phyloP scores from a whole-genome alignment of 2,888 invertebrate genomes.

The Arctia plantaginis region DNA sequence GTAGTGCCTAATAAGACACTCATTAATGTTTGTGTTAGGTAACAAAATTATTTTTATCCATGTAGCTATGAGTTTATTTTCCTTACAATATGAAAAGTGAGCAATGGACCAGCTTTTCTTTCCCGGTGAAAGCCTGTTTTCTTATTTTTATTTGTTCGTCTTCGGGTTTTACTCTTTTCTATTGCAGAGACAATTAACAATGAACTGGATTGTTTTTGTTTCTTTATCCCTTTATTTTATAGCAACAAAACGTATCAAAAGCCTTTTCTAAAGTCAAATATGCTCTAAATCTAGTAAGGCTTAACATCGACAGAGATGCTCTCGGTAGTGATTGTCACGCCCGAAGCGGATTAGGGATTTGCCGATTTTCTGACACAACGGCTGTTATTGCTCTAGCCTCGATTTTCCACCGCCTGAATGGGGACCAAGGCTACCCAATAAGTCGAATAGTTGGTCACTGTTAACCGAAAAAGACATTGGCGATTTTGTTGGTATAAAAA shows the following conservation, averaged over 20 bases:
- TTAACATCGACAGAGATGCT: conserved; percentile 64
- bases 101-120: no score
- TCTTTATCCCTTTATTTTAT: conserved; percentile 32
- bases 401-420: conserved; percentile 60
- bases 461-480: conserved; percentile 43
- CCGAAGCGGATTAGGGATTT: conserved; percentile 68
- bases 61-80: background rate
- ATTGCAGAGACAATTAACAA: conserved; percentile 1
- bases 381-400: conserved; percentile 52
- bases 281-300: conserved; percentile 63
- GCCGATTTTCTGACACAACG: conserved; percentile 68
- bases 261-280: conserved; percentile 59
- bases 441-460: conserved; percentile 33
- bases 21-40: background rate
- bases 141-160: background rate
- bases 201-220: conserved; percentile 22
- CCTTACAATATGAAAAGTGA: no score
- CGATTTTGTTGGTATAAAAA: conserved; percentile 39
- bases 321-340: conserved; percentile 62
- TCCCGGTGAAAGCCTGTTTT: no score
- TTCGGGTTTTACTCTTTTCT: background rate
- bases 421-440: conserved; percentile 59
- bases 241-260: conserved; percentile 52
- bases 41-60: no score
- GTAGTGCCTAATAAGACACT: background rate